Percentiles rank a stretch among this genome's conserved stretches.
Evolutionary conservation across 2,888 invertebrate species (phyloP).

Genomic region (Caenorhabditis plicata): DNA sequence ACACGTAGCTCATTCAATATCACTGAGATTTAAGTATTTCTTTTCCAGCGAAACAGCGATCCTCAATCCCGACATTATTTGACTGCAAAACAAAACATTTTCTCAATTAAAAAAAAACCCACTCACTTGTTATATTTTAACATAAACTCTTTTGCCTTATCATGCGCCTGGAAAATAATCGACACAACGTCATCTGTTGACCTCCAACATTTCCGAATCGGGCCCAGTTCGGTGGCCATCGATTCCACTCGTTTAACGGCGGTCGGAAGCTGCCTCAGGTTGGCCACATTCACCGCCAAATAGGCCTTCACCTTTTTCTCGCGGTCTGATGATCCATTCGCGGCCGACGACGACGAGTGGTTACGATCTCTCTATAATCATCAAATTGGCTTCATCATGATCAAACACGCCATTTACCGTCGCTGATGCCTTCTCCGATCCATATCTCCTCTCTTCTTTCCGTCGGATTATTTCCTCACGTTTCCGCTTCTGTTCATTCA

Average conservation of each 20-base stretch:
- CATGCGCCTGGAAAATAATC: conserved; percentile 57
- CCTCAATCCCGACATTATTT: conserved; percentile 44
- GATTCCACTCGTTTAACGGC: conserved; percentile 39
- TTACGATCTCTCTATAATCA: not conserved
- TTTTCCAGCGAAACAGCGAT: conserved; percentile 46
- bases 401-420: too few species aligned
- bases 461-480: conserved; percentile 51
- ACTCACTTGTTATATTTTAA: conserved; percentile 57
- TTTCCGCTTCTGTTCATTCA: conserved; percentile 60
- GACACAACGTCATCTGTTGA: conserved; percentile 48
- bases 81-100: conserved; percentile 30
- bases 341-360: not conserved
- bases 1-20: too few species aligned
- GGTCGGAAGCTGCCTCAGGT: conserved; percentile 41
- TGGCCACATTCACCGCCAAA: conserved; percentile 52
- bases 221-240: conserved; percentile 44
- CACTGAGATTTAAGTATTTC: conserved; percentile 44
- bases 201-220: conserved; percentile 58
- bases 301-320: conserved; percentile 47
- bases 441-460: conserved; percentile 45
- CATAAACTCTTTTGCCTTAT: conserved; percentile 61
- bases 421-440: not conserved
- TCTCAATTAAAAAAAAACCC: not conserved
- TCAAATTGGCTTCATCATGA: not conserved
- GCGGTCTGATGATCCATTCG: not conserved